Percentiles rank a stretch among this genome's conserved stretches.
phyloP scores from a whole-genome alignment of 2,888 invertebrate species.

The Allophyes oxyacanthae region DNA sequence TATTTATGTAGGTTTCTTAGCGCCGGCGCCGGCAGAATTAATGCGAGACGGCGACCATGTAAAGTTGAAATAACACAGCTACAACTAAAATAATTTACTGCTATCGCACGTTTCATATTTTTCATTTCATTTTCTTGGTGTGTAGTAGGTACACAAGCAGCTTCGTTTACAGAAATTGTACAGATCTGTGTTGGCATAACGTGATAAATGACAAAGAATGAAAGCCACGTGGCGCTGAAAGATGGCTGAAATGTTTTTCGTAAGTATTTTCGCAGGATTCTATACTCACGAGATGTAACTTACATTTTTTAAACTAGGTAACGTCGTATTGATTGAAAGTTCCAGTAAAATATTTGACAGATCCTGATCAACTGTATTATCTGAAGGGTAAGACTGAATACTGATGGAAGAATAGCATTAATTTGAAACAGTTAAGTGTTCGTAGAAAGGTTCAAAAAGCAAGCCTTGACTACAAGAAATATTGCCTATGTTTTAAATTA shows the following conservation, averaged over 20 bases:
- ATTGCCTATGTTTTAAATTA: too few relatives aligned
- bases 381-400: too few relatives aligned
- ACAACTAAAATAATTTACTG: slow-evolving; percentile 56
- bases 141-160: background rate
- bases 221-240: slow-evolving; percentile 17
- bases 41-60: slow-evolving; percentile 58
- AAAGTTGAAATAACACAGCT: slow-evolving; percentile 63
- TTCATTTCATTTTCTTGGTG: slow-evolving; percentile 2
- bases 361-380: too few relatives aligned
- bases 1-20: slow-evolving; percentile 69
- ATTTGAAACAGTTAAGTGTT: too few relatives aligned
- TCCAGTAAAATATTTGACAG: too few relatives aligned
- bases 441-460: too few relatives aligned
- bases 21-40: slow-evolving; percentile 55
- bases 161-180: slow-evolving; percentile 33
- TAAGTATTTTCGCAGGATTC: slow-evolving; percentile 23
- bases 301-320: too few relatives aligned
- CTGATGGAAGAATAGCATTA: too few relatives aligned
- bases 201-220: slow-evolving; percentile 42
- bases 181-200: slow-evolving; percentile 38
- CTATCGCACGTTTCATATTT: slow-evolving; percentile 40
- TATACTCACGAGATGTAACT: slow-evolving; percentile 27
- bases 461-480: too few relatives aligned
- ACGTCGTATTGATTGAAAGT: too few relatives aligned
- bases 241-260: slow-evolving; percentile 19